Evolutionary conservation across 2,113 vertebrate genomes (phyloP).

Genomic region (Phainopepla nitens): DNA sequence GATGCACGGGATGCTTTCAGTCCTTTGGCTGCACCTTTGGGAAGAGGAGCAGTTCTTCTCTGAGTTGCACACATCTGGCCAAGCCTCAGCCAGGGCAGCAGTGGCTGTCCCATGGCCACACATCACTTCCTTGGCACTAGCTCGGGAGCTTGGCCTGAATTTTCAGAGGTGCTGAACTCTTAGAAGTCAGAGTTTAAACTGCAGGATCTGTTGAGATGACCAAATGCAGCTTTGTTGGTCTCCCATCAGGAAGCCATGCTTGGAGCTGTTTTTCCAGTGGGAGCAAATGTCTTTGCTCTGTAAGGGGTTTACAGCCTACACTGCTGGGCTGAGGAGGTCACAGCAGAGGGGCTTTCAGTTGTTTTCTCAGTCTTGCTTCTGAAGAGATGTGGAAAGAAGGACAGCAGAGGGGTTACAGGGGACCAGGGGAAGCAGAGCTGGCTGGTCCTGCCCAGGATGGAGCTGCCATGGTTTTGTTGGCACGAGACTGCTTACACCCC

Average conservation of each 20-base stretch:
- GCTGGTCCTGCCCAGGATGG: background rate
- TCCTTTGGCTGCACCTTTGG: background rate
- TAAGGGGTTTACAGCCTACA: background rate
- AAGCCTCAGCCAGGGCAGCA: background rate
- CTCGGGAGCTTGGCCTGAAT: background rate
- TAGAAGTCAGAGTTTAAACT: background rate
- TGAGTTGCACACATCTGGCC: accelerated
- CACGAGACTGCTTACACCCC: background rate
- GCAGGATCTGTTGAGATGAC: background rate
- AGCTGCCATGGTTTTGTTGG: accelerated
- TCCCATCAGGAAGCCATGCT: background rate
- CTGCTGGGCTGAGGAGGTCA: background rate
- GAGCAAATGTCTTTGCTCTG: background rate
- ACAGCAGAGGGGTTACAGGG: background rate
- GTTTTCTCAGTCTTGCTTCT: background rate
- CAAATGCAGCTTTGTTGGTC: background rate
- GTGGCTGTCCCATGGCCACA: background rate
- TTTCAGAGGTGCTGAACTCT: background rate
- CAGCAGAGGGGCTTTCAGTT: background rate
- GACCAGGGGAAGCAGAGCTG: background rate
- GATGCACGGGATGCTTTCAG: background rate
- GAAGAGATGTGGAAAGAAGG: background rate
- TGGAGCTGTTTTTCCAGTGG: background rate
- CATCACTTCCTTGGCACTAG: background rate
- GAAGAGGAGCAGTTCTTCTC: background rate